phyloP scores from a whole-genome alignment of 2,797 vertebrate species.

The Strix occidentalis region DNA sequence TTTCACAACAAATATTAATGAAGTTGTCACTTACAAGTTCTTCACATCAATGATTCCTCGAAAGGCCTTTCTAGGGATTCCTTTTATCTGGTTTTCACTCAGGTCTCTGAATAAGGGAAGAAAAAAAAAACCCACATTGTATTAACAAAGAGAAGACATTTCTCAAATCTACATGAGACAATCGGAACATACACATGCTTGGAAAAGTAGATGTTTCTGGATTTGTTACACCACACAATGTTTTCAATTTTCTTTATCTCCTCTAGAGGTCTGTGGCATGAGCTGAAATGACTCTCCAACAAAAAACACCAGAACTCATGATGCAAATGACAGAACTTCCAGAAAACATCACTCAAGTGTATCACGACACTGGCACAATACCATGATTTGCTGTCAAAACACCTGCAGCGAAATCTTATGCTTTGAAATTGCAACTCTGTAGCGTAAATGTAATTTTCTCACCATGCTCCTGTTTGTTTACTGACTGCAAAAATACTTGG shows the following conservation, averaged over 20 bases:
- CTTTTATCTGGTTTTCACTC: constrained; percentile 98
- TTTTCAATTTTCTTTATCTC: constrained; percentile 32
- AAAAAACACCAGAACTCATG: not conserved
- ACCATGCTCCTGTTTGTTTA: not conserved
- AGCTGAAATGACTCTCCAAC: constrained; percentile 22
- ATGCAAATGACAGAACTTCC: not conserved
- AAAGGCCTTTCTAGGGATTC: constrained; percentile 95
- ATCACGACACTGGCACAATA: not conserved
- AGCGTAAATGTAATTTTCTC: not conserved
- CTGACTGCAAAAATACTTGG: not conserved
- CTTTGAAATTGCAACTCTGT: not conserved
- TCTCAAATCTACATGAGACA: constrained; percentile 46
- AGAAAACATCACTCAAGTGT: not conserved
- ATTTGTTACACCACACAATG: not conserved
- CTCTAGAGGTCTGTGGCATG: not conserved
- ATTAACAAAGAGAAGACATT: constrained; percentile 30
- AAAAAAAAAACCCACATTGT: not conserved
- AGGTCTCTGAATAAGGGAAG: constrained; percentile 85
- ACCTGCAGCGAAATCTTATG: not conserved
- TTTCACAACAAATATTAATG: constrained; percentile 14
- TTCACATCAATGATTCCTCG: constrained; percentile 95
- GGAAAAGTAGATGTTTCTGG: not conserved
- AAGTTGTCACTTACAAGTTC: constrained; percentile 90
- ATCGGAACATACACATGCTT: constrained; percentile 8
- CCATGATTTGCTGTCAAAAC: not conserved